A percentile compares a stretch with the other conserved stretches of the same genome.
Evolutionary conservation across 1,140 invertebrate species (phyloP).

Genomic region (Pseudobourletiella spinata): DNA sequence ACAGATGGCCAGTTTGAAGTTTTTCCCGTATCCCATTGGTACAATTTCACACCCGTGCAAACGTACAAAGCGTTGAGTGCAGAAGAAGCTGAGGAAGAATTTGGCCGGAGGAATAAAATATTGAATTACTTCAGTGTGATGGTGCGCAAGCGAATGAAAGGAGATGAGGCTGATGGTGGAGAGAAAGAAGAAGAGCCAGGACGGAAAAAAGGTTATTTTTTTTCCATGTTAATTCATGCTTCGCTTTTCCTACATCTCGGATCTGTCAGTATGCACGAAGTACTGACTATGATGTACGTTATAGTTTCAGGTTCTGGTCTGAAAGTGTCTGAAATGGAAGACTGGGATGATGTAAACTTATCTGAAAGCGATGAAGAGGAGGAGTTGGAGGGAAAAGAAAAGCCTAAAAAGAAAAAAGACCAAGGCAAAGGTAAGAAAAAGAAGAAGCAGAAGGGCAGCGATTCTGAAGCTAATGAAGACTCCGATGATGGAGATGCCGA

Average conservation of each 20-base stretch:
- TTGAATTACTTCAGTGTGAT: constrained; percentile 92
- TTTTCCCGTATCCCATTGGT: constrained; percentile 90
- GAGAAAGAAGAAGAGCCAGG: constrained; percentile 52
- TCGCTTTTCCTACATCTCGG: no score
- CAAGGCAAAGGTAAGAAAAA: constrained; percentile 39
- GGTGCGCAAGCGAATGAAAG: constrained; percentile 74
- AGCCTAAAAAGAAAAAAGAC: constrained; percentile 20
- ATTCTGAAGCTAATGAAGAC: constrained; percentile 85
- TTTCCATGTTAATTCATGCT: no score
- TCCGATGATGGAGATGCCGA: constrained; percentile 95
- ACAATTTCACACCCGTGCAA: constrained; percentile 80
- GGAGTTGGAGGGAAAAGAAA: constrained; percentile 58
- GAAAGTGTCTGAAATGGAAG: constrained; percentile 89
- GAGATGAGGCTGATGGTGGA: constrained; percentile 63
- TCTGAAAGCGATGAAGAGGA: constrained; percentile 53
- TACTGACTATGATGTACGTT: no score
- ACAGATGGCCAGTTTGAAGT: constrained; percentile 90
- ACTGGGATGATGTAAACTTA: constrained; percentile 61
- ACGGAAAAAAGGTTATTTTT: constrained; percentile 44
- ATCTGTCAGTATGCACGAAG: no score
- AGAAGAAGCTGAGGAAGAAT: constrained; percentile 95
- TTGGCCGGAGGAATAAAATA: constrained; percentile 84
- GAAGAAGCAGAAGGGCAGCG: constrained; percentile 68
- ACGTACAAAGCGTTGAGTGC: constrained; percentile 85
- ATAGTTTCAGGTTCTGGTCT: constrained; percentile 51